These are phyloP conservation scores for Oligia fasciuncula DNA, from an alignment of 2,888 invertebrate genomes.

Conservation along the genomic window DNA sequence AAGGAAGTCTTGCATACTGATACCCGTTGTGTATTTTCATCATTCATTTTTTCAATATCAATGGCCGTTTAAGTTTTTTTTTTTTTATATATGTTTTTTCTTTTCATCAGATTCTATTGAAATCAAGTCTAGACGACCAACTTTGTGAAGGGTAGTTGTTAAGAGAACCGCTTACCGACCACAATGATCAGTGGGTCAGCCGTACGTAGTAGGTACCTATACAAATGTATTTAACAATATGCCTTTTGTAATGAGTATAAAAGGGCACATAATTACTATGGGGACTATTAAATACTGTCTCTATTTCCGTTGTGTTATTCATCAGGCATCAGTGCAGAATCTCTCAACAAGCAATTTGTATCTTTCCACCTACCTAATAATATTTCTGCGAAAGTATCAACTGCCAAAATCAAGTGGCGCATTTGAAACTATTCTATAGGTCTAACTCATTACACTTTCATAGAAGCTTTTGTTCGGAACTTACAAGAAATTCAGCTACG, in stretches of 20 bases:
- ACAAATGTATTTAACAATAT: background rate
- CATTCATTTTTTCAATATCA: background rate
- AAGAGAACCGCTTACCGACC: background rate
- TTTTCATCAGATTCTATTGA: too few relatives aligned
- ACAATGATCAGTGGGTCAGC: background rate
- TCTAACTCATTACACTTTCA: background rate
- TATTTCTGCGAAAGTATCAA: background rate
- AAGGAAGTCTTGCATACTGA: background rate
- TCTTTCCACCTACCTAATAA: background rate
- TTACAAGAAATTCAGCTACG: slow-evolving; percentile 1
- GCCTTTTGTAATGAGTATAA: background rate
- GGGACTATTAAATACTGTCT: background rate
- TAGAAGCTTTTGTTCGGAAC: slow-evolving; percentile 1
- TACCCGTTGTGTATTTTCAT: background rate
- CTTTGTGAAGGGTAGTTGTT: background rate
- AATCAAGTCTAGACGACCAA: background rate
- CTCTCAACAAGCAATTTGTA: background rate
- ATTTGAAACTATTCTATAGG: background rate
- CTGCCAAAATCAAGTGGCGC: background rate
- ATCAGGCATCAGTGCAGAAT: background rate
- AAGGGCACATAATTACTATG: background rate
- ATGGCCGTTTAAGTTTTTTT: background rate
- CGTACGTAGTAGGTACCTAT: background rate
- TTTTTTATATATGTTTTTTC: too few relatives aligned
- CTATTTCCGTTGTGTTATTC: slow-evolving; percentile 1